Evolutionary conservation across 2,113 vertebrate genomes (phyloP).

Genomic region (Cheilinus undulatus): DNA sequence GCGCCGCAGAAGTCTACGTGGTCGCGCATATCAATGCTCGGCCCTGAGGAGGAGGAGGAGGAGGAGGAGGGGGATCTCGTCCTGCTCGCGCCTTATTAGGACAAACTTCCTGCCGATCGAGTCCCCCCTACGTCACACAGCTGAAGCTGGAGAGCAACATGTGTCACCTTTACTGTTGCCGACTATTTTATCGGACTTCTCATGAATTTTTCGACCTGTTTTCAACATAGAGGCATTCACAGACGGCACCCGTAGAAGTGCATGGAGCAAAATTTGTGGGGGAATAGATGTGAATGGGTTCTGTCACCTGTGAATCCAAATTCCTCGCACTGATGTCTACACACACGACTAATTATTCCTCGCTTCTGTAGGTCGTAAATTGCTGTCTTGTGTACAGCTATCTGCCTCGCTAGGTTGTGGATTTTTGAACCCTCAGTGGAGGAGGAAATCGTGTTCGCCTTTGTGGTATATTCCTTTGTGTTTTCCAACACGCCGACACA

Average conservation of each 20-base stretch:
- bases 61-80: constrained; percentile 60
- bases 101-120: constrained; percentile 58
- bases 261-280: too few species aligned
- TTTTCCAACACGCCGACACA: constrained; percentile 15
- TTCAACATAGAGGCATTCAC: too few species aligned
- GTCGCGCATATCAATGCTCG: constrained; percentile 39
- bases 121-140: constrained; percentile 58
- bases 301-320: too few species aligned
- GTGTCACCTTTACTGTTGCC: constrained; percentile 25
- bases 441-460: constrained; percentile 35
- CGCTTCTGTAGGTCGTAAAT: background rate
- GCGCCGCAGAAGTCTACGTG: constrained; percentile 55
- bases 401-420: background rate
- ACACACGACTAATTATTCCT: too few species aligned
- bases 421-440: constrained; percentile 14
- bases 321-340: too few species aligned
- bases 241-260: too few species aligned
- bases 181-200: background rate
- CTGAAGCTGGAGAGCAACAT: constrained; percentile 1
- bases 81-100: constrained; percentile 74
- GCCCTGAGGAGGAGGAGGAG: constrained; percentile 17
- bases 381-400: background rate
- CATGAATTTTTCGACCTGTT: too few species aligned
- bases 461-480: constrained; percentile 34
- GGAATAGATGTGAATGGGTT: too few species aligned